These are phyloP conservation scores for Thereva unica DNA, from an alignment of 2,888 invertebrate species.

Conservation along the genomic window DNA sequence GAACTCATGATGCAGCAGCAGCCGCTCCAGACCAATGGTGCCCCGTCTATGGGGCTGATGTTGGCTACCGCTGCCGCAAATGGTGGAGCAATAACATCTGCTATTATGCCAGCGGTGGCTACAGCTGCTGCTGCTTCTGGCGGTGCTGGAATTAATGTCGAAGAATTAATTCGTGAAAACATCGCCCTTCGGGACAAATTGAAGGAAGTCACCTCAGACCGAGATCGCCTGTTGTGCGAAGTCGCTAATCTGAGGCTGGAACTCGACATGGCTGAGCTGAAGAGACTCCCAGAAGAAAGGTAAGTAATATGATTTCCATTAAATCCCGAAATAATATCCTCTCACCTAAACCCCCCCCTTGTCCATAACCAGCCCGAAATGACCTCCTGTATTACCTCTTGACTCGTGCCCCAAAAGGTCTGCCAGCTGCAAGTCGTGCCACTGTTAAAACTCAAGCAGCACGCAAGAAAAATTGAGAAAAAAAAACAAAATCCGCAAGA, in stretches of 20 bases:
- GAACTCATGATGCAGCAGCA: conserved; percentile 27
- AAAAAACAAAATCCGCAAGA: too few species aligned
- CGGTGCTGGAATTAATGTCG: conserved; percentile 43
- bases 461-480: too few species aligned
- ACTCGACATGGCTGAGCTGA: conserved; percentile 57
- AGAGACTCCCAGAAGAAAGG: conserved; percentile 56
- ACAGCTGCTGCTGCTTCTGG: conserved; percentile 10
- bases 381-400: too few species aligned
- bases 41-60: conserved; percentile 3
- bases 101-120: not conserved
- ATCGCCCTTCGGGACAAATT: conserved; percentile 52
- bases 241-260: conserved; percentile 56
- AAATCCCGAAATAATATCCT: too few species aligned
- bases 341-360: too few species aligned
- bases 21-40: conserved; percentile 17
- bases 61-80: conserved; percentile 4
- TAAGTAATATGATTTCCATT: conserved; percentile 45
- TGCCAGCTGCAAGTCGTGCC: too few species aligned
- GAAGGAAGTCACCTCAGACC: conserved; percentile 53
- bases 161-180: conserved; percentile 55
- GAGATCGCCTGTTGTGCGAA: conserved; percentile 56
- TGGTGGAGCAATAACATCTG: not conserved
- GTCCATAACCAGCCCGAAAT: too few species aligned
- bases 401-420: too few species aligned
- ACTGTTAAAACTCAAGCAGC: too few species aligned